Evolutionary conservation across 2,888 invertebrate genomes (phyloP), one percentile per base, ranked within the genome.

Genomic region (Eucriotettix oculatus): DNA sequence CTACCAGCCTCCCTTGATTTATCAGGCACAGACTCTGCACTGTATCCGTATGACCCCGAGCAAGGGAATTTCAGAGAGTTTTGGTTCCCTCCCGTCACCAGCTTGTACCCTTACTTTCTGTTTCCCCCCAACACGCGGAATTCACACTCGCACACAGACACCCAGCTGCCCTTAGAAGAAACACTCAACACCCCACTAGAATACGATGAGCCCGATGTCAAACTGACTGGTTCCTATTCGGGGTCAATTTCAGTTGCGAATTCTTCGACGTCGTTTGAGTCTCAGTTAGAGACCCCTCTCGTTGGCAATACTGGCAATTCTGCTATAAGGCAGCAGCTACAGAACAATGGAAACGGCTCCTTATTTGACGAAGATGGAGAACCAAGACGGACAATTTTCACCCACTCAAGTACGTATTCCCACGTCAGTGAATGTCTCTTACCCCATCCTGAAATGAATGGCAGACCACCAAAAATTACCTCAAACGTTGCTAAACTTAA

Each of bases 51-150:
- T 72, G 74, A 75, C 71, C 75, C 76, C 71, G 77, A 72, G 74
- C 77, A 69, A 74, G 73, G 73, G 70, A 73, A 73, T 76, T 76
- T 78, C 76, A 75, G 78, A 74, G 78, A 77, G 70, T 74, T 76
- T 72, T 77, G 77, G 74, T 77, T 75, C 69, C 75, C 76, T 66
- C 75, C 77, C 67, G 76, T 76, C 69, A 76, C 77, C 69, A 76
- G 76, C 71, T 73, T 74, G 69, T 77, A 76, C 69, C 81, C 81
- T 65, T 79, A 79, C 72, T 81, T 81, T 75, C 75, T 83, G 67
- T 81, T 79, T 71, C 81, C 82, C 67, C 77, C 66, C 58, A 63
- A 65, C 54, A 69, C 68, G 65, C 69, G 69, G 69, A 69, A 67
- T 63, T 68, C 64, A 66, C 69, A 67, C 67, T 64, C 63, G 65